Conservation (phyloP, 2,797 vertebrate species). For the Falco columbarius region DNA sequence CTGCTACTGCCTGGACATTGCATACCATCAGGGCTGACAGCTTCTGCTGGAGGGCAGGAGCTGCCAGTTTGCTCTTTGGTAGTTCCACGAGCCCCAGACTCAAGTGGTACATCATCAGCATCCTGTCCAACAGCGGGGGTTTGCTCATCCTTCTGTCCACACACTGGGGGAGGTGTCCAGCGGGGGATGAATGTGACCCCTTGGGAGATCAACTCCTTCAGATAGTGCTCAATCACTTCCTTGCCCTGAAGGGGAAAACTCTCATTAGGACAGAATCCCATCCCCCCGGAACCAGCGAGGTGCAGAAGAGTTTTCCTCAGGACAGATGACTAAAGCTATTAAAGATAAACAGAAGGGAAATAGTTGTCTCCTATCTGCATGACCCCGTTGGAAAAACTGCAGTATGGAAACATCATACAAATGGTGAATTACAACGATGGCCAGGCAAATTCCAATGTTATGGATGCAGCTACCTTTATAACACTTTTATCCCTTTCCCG, state of each 20-base stretch:
- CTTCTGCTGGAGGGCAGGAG: background rate
- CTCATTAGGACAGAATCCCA: background rate
- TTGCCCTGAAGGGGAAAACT: conserved; percentile 78
- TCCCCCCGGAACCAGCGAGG: background rate
- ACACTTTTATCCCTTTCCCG: background rate
- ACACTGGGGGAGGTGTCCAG: conserved; percentile 63
- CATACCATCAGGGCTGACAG: conserved; percentile 72
- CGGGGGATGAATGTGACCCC: conserved; percentile 81
- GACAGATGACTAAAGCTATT: background rate
- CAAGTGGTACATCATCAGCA: background rate
- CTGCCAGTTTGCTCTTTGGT: background rate
- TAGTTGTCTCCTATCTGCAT: background rate
- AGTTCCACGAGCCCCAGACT: background rate
- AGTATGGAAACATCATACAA: background rate
- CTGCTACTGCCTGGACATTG: background rate
- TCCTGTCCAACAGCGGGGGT: background rate
- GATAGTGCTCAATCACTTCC: conserved; percentile 85
- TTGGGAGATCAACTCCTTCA: conserved; percentile 82
- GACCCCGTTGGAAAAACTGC: background rate
- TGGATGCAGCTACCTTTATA: background rate
- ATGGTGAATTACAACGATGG: background rate
- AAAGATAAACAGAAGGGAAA: background rate
- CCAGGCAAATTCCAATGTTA: background rate
- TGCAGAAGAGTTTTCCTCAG: background rate
- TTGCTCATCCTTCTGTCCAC: background rate